Base-by-base conservation (phyloP, 1,140 invertebrate species). In the Babylonia areolata region DNA sequence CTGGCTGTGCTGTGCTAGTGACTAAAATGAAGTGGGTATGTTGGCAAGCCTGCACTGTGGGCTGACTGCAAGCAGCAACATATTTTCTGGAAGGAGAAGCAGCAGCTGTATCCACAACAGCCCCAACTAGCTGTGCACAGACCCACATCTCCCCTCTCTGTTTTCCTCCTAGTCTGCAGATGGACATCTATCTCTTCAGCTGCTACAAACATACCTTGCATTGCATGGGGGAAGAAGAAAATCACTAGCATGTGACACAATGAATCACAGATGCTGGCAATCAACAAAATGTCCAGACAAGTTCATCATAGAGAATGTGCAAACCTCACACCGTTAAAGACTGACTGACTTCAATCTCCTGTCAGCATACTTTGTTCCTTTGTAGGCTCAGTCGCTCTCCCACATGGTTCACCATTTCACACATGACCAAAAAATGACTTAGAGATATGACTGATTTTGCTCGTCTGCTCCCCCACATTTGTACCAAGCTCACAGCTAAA, bases 201-300 rank as follows among this genome's bases (percentile, higher is more conserved):
- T 6, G 23, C 17, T 23, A 23, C 58, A 64, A n/a, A 64, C 58
- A 5, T 20, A 64, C 28, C 23, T 64, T 23, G 5, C 58, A 64
- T n/a, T 5, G 58, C 58, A 11, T n/a, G 58, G 35, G 71, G 11
- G 1, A 73, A 73, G 35, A 35, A 37, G 0, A 11, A 15, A 73
- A 73, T 64, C 58, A n/a, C 28, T 64, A 23, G 58, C 58, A 64
- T 64, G 58, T 64, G 58, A 64, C 58, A n/a, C 46, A 64, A 9
- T 28, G 6, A 17, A 77, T 77, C 75, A 77, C 75, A 77, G 75
- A 77, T 37, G 40, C 23, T 77, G 20, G 75, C 75, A 77, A 40
- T 77, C 37, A 77, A 77, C 33, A 35, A 77, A 23, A 28, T 77
- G 9, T 35, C 35, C 5, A 6, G 5, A 15, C 42, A 6, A 0